Evolutionary conservation across 2,113 vertebrate genomes (phyloP).

Genomic region (Bos javanicus): DNA sequence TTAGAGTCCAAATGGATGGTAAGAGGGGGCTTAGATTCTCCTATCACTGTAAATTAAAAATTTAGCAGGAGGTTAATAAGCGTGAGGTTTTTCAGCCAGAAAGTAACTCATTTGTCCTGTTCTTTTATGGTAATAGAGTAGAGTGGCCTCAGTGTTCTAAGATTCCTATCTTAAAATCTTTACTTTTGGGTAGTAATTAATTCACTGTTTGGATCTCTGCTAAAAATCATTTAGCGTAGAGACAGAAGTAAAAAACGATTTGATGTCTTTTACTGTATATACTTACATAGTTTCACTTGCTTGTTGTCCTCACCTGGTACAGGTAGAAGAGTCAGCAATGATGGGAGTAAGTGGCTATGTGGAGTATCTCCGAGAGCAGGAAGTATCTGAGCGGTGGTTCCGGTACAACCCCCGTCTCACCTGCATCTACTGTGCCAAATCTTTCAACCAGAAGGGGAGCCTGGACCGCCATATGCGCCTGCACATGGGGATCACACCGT

Average conservation of each 20-base stretch:
- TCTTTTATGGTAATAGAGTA: not conserved
- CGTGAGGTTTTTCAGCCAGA: not conserved
- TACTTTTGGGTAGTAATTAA: not conserved
- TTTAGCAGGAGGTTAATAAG: not conserved
- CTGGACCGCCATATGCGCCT: conserved; percentile 98
- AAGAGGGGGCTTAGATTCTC: not conserved
- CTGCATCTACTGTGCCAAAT: conserved; percentile 99
- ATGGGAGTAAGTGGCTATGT: conserved; percentile 96
- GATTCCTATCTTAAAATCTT: not conserved
- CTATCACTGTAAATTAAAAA: not conserved
- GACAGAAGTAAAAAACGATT: not conserved
- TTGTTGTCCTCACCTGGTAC: conserved; percentile 26
- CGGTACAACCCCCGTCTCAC: conserved; percentile 98
- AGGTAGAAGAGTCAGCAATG: conserved; percentile 92
- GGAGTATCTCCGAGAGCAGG: conserved; percentile 96
- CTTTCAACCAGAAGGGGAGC: conserved; percentile 99
- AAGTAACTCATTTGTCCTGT: not conserved
- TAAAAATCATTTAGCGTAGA: not conserved
- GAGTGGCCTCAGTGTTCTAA: not conserved
- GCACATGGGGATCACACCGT: conserved; percentile 99
- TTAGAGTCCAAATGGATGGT: not conserved
- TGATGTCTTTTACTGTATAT: not conserved
- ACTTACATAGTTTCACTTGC: not conserved
- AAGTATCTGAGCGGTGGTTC: conserved; percentile 97
- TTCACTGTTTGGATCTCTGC: not conserved